These are phyloP conservation scores for Clarias batrachus DNA, from an alignment of 2,113 vertebrate genomes.

Conservation along the genomic window DNA sequence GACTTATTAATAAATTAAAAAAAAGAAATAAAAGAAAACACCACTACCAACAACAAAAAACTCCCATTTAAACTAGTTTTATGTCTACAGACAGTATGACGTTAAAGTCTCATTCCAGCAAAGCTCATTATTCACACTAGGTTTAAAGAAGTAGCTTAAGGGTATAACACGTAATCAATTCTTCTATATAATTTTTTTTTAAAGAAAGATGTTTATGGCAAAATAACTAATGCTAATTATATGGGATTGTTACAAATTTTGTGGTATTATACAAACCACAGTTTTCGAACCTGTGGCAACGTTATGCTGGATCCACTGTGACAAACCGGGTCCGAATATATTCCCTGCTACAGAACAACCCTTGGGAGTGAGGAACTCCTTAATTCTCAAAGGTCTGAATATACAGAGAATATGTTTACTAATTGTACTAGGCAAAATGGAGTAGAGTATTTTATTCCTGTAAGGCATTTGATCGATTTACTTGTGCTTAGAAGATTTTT, in stretches of 20 bases:
- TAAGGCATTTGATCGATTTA: slow-evolving; percentile 39
- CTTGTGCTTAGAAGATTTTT: slow-evolving; percentile 39
- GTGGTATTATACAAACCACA: background rate
- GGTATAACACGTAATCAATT: slow-evolving; percentile 33
- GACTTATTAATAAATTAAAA: background rate
- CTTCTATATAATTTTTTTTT: slow-evolving; percentile 18
- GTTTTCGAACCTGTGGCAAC: slow-evolving; percentile 16
- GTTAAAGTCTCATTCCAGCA: slow-evolving; percentile 10
- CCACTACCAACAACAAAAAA: slow-evolving; percentile 4
- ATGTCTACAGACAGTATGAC: background rate
- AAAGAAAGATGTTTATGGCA: slow-evolving; percentile 36
- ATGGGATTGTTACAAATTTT: slow-evolving; percentile 29
- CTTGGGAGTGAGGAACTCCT: background rate
- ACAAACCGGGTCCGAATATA: background rate
- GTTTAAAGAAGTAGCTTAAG: slow-evolving; percentile 31
- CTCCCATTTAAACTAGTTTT: background rate
- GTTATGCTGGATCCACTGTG: slow-evolving; percentile 16
- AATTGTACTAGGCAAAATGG: slow-evolving; percentile 45
- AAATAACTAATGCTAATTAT: slow-evolving; percentile 46
- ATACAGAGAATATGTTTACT: slow-evolving; percentile 39
- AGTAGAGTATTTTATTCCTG: slow-evolving; percentile 38
- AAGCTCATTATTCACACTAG: slow-evolving; percentile 36
- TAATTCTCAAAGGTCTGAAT: slow-evolving; percentile 35
- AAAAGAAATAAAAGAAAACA: too few species aligned
- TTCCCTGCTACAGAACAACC: slow-evolving; percentile 11